A percentile compares a stretch with the other conserved stretches of the same genome.
Conservation (phyloP, 2,888 invertebrate genomes). For the Hyposoter didymator region DNA sequence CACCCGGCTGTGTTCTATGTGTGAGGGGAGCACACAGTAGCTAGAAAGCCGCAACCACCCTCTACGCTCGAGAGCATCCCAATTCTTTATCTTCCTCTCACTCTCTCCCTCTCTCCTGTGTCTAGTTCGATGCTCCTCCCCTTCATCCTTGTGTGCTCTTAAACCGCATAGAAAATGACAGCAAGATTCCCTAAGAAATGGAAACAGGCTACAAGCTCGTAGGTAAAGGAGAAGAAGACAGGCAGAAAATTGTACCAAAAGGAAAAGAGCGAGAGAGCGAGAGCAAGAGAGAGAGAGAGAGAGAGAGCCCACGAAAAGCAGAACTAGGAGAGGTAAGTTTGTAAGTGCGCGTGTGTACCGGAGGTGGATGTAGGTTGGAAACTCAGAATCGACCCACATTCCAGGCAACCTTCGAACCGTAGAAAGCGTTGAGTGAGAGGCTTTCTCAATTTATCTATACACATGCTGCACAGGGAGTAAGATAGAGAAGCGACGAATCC, state of each 20-base stretch:
- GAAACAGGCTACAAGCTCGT: constrained; percentile 33
- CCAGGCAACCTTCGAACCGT: constrained; percentile 72
- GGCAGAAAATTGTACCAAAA: constrained; percentile 16
- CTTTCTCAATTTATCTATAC: constrained; percentile 22
- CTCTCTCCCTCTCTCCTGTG: neutral
- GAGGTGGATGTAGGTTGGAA: constrained; percentile 73
- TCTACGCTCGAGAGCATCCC: constrained; percentile 26
- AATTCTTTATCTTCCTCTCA: neutral
- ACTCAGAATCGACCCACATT: constrained; percentile 76
- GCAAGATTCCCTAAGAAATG: constrained; percentile 20
- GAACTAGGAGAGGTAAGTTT: constrained; percentile 20
- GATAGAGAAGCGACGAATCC: constrained; percentile 46
- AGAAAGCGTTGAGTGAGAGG: constrained; percentile 41
- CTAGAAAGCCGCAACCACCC: constrained; percentile 46
- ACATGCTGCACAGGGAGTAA: constrained; percentile 16
- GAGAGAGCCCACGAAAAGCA: neutral
- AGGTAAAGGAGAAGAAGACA: constrained; percentile 30
- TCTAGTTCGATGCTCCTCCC: constrained; percentile 22
- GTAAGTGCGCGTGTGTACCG: constrained; percentile 55
- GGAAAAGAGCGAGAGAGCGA: neutral
- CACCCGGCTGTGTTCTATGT: constrained; percentile 48
- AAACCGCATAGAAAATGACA: constrained; percentile 41
- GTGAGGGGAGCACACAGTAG: constrained; percentile 33
- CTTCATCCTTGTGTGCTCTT: constrained; percentile 38
- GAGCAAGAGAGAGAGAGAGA: neutral